Evolutionary conservation across 2,113 vertebrate genomes (phyloP).

Genomic region (human (Homo sapiens)): GRCh38 chr14:73693001-73693500

Average conservation of each 20-base stretch:
- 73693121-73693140: not conserved
- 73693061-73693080: no score
- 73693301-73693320: not conserved
- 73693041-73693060: no score
- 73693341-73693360: not conserved
- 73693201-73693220: not conserved
- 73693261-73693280: not conserved
- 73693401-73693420: not conserved
- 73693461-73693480: not conserved
- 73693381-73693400: not conserved
- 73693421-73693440: not conserved
- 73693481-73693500: not conserved
- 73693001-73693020: no score
- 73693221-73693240: not conserved
- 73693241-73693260: not conserved
- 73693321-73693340: not conserved
- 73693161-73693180: not conserved
- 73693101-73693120: no score
- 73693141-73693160: not conserved
- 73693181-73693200: not conserved
- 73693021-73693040: no score
- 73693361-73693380: not conserved
- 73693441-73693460: not conserved
- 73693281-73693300: not conserved
- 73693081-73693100: no score